Base-by-base conservation (phyloP, 1,140 invertebrate genomes). In the Drosophila pseudoobscura region DNA sequence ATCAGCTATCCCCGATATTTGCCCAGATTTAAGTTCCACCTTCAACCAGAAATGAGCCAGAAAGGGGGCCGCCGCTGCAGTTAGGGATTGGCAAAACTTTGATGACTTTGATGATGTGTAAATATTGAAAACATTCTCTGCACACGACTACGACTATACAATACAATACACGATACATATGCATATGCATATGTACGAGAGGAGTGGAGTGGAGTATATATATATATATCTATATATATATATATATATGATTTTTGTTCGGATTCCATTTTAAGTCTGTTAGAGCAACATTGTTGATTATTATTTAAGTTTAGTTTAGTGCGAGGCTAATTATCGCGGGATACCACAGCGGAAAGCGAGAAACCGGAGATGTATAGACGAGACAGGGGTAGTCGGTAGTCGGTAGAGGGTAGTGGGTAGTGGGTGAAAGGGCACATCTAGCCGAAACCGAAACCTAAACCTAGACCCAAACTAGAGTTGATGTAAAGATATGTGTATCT, bases 261-360 rank as follows among this genome's bases (percentile, higher is more conserved):
- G 49, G 60, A 78, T 76, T 89, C 76, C 79, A 80, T 85, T 85
- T 64, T 64, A 85, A 85, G 78, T 85, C 80, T 85, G 80, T 85
- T 85, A 77, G 75, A 82, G 71, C 83, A 75, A 88, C 75, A 75
- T 91, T 91, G 89, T 91, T 91, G 89, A 91, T 91, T 91, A 91
- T 91, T 91, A 91, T 89, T 88, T 91, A 91, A 90, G 89, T 91
- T 91, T 90, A 91, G 85, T 89, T 85, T 90, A 90, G 89, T 90
- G 80, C 75, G 89, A 90, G 85, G 89, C 89, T 89, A 89, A 80
- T 68, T 61, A 29, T 15, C 29, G 31, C 51, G 31, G 51, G 2
- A 31, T 9, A 39, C 35, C 35, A 53, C 22, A 53, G 51, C 31
- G 61, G 56, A 43, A 47, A 53, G 45, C 63, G 64, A 49, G 69